A percentile compares a stretch with the other conserved stretches of the same genome.
Conservation (phyloP, 1,140 invertebrate genomes). For the Branchinecta lindahli region DNA sequence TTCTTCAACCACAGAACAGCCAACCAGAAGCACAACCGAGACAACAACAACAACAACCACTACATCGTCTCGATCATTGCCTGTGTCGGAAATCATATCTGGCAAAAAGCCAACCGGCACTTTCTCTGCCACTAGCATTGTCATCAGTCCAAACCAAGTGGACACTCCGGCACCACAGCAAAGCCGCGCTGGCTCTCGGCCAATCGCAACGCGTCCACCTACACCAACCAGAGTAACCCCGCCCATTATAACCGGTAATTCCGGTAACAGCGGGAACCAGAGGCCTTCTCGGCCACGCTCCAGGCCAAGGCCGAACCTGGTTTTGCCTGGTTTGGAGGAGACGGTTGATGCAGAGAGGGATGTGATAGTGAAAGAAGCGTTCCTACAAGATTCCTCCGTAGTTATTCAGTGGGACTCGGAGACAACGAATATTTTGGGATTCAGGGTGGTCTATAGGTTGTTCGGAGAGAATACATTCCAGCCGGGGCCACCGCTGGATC, state of each 20-base stretch:
- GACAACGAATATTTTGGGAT: constrained; percentile 63
- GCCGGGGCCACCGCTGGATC: constrained; percentile 66
- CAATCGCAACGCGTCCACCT: neutral
- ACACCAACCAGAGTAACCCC: neutral
- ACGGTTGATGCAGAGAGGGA: constrained; percentile 38
- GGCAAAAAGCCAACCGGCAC: neutral
- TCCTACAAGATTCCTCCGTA: constrained; percentile 67
- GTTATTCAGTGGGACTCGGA: constrained; percentile 82
- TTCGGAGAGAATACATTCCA: constrained; percentile 81
- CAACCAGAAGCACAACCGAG: constrained; percentile 23
- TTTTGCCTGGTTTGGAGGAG: constrained; percentile 22
- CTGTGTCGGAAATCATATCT: no score
- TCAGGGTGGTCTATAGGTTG: constrained; percentile 69
- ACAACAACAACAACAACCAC: constrained; percentile 27
- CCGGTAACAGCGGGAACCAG: neutral
- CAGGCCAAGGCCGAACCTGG: constrained; percentile 23
- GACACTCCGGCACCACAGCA: constrained; percentile 11
- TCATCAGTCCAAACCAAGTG: neutral
- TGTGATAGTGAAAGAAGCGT: constrained; percentile 66
- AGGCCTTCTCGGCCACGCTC: constrained; percentile 27
- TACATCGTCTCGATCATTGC: constrained; percentile 20
- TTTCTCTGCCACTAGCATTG: neutral
- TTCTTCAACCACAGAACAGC: constrained; percentile 23
- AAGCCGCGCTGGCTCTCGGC: neutral
- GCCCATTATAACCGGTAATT: constrained; percentile 3